Evolutionary conservation across 2,113 vertebrate genomes (phyloP), one percentile per base, ranked within the genome.

Genomic region (Sarotherodon lohbergeri): DNA sequence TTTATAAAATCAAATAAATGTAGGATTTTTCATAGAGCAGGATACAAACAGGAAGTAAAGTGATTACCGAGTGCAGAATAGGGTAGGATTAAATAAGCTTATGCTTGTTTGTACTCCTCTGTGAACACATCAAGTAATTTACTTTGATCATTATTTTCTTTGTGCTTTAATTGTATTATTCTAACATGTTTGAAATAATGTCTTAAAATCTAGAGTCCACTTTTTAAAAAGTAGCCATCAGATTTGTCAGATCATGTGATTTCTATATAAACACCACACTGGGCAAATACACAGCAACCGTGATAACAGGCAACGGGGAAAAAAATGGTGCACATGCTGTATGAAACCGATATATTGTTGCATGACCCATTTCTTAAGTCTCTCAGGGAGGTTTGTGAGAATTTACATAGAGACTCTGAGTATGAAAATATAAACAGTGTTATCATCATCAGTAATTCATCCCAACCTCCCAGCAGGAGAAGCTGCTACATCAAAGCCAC

Each of bases 401-500:
- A 80, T 82, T 59, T 22, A 54, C 84, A 86, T 17, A 11, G 59
- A 78, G 27, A 34, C 73, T 83, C 14, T 4, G 54, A 50, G 36
- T 73, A 9, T 63, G 63, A 66, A 87, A 86, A 90, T 19, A 46
- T 78, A 81, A 93, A 86, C 88, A 66, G 55, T n/a, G 59, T 48
- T 85, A 82, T 86, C 71, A 39, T 90, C 87, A 71, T 92, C 87
- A 78, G 88, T 66, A 54, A 89, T 91, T 92, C 78, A 48, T 82
- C 54, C 63, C 80, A 76, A 81, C 16, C 81, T 85, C 83, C 9
- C 68, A 52, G 89, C 56, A 12, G 2, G 73, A 56, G 61, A 57
- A 81, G 78, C 85, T 32, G 88, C 76, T 17, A 56, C 88, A 59
- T 93, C 91, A 93, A 93, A 94, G 92, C 29, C 41, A 7, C 27